These are phyloP conservation scores for Melieria crassipennis DNA, from an alignment of 2,888 invertebrate genomes.

Conservation along the genomic window DNA sequence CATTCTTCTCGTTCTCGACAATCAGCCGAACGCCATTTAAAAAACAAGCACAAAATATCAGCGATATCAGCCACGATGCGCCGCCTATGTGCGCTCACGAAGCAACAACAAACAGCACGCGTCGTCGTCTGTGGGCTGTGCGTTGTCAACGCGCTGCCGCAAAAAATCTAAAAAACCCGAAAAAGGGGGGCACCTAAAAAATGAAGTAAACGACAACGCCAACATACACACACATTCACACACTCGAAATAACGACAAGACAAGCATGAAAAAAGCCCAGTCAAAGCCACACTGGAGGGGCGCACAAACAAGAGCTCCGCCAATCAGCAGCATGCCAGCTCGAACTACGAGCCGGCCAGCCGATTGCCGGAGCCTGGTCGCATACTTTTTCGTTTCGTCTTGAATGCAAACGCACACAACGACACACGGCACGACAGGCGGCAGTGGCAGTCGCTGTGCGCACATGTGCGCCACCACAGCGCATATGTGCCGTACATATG, in stretches of 20 bases:
- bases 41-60: too few species aligned
- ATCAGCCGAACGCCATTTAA: too few species aligned
- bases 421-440: not conserved
- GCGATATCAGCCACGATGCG: too few species aligned
- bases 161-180: not conserved
- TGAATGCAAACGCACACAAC: not conserved
- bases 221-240: slow-evolving; percentile 3
- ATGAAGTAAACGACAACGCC: not conserved
- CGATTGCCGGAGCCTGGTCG: not conserved
- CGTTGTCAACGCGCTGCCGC: too few species aligned
- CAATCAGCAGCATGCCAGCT: not conserved
- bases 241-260: not conserved
- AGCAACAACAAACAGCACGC: too few species aligned
- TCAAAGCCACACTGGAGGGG: too few species aligned
- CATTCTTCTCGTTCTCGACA: too few species aligned
- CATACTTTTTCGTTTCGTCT: slow-evolving; percentile 9
- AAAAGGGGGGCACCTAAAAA: not conserved
- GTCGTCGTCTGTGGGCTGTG: too few species aligned
- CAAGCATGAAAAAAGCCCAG: not conserved
- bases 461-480: not conserved
- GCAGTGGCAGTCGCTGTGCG: slow-evolving; percentile 1
- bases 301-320: too few species aligned
- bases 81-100: too few species aligned
- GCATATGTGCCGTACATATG: slow-evolving; percentile 13
- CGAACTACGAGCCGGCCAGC: not conserved